phyloP scores from a whole-genome alignment of 2,113 vertebrate species.

The Phasianus colchicus region DNA sequence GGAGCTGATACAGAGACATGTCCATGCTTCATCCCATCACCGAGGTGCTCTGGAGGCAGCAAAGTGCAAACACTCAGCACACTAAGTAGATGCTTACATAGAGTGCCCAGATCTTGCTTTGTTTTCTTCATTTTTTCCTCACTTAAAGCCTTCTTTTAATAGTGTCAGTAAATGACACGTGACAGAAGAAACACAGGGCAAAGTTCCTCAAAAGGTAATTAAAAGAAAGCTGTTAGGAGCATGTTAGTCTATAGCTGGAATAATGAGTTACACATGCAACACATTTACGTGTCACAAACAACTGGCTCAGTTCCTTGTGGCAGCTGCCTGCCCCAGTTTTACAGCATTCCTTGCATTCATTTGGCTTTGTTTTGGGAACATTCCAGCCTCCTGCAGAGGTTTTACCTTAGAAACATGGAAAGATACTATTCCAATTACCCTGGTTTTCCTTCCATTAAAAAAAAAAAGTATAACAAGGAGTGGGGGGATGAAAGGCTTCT shows the following conservation, averaged over 20 bases:
- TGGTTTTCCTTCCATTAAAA: neutral
- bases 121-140: neutral
- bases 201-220: slow-evolving; percentile 27
- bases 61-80: neutral
- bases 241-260: slow-evolving; percentile 2
- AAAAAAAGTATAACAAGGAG: neutral
- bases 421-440: slow-evolving; percentile 29
- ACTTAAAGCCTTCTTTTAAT: neutral
- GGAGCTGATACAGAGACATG: neutral
- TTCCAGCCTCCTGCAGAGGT: slow-evolving; percentile 64
- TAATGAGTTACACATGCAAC: slow-evolving; percentile 62
- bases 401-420: slow-evolving; percentile 64
- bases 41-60: neutral
- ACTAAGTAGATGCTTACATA: neutral
- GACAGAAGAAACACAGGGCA: slow-evolving; percentile 37
- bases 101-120: neutral
- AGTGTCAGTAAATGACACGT: neutral
- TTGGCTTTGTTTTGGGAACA: slow-evolving; percentile 65
- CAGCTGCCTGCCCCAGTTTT: slow-evolving; percentile 66
- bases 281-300: slow-evolving; percentile 58
- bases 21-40: neutral
- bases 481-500: neutral
- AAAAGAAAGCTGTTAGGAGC: slow-evolving; percentile 50
- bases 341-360: slow-evolving; percentile 64
- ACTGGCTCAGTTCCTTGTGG: slow-evolving; percentile 56